Evolutionary conservation across 2,113 vertebrate species (phyloP).

Genomic region (Oreotragus oreotragus): DNA sequence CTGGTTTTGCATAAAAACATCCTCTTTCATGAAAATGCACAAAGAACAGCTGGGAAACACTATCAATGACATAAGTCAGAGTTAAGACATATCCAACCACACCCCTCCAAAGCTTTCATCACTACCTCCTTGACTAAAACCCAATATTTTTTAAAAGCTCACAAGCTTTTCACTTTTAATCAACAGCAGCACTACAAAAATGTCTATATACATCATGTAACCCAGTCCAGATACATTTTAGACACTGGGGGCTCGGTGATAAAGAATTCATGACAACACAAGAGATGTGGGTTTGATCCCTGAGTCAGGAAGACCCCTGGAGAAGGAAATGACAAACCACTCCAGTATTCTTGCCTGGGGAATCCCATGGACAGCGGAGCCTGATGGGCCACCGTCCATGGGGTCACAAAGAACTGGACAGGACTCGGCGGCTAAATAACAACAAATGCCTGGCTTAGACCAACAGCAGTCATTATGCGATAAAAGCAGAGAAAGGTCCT

Average conservation of each 20-base stretch:
- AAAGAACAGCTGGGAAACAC: neutral
- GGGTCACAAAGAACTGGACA: neutral
- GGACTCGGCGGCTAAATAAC: neutral
- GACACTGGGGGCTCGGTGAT: neutral
- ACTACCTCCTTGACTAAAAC: neutral
- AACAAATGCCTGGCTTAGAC: neutral
- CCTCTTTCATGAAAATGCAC: slow-evolving; percentile 3
- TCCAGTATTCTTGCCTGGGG: neutral
- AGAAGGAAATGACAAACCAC: neutral
- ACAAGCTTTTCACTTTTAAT: neutral
- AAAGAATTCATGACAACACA: neutral
- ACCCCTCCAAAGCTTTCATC: neutral
- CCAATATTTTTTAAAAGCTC: neutral
- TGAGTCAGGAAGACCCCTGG: neutral
- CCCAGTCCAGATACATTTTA: neutral
- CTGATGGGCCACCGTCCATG: neutral
- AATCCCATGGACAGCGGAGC: neutral
- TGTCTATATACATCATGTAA: neutral
- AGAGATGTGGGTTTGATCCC: neutral
- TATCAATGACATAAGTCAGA: neutral
- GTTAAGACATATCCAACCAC: neutral
- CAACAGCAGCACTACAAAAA: neutral
- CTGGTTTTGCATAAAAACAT: slow-evolving; percentile 29
- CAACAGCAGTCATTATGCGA: neutral
- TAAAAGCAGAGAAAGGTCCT: neutral